phyloP scores from a whole-genome alignment of 1,140 invertebrate species.

The Augochlora pura region DNA sequence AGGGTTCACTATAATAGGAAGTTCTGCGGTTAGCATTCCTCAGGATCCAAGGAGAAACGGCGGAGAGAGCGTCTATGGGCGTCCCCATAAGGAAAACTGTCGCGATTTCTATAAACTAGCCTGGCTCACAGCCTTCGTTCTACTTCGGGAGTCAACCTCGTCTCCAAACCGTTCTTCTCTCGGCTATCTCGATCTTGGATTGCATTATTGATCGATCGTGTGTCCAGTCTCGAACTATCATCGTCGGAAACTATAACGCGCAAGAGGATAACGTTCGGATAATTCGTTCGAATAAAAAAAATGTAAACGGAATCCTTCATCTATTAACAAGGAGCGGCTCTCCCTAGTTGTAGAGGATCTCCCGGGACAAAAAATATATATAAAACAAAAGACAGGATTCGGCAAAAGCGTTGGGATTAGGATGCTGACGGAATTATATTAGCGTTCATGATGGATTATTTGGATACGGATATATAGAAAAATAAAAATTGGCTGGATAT shows the following conservation, averaged over 20 bases:
- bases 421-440: conserved; percentile 60
- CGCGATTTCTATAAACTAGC: conserved; percentile 8
- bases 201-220: conserved; percentile 32
- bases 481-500: conserved; percentile 63
- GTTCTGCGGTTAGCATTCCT: conserved; percentile 29
- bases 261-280: conserved; percentile 56
- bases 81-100: conserved; percentile 21
- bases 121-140: not conserved
- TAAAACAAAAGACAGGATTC: conserved; percentile 59
- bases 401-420: conserved; percentile 57
- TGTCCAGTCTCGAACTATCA: conserved; percentile 44
- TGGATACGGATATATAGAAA: conserved; percentile 61
- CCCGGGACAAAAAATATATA: conserved; percentile 16
- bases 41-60: conserved; percentile 29
- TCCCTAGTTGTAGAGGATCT: conserved; percentile 59
- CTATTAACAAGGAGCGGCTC: conserved; percentile 44
- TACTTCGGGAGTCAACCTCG: conserved; percentile 4
- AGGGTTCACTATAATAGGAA: conserved; percentile 6
- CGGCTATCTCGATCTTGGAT: conserved; percentile 8
- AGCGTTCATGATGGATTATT: conserved; percentile 65
- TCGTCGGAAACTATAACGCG: conserved; percentile 46
- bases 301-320: conserved; percentile 42
- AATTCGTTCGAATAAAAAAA: conserved; percentile 8
- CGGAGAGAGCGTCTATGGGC: not conserved
- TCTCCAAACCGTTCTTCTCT: conserved; percentile 24